phyloP scores from a whole-genome alignment of 2,113 vertebrate genomes.

The Clarias batrachus region DNA sequence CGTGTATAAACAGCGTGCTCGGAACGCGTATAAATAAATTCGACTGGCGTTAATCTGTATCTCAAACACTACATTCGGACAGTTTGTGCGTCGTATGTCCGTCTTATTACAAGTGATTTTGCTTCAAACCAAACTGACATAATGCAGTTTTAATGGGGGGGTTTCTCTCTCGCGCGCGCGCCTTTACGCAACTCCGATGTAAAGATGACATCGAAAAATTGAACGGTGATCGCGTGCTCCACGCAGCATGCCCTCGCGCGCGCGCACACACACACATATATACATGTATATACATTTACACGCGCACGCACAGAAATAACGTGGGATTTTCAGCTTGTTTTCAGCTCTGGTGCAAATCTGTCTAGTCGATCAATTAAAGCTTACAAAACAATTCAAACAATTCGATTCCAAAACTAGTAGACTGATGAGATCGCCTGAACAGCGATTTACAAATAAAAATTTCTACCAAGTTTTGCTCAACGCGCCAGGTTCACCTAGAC shows the following conservation, averaged over 20 bases:
- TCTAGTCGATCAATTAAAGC: neutral
- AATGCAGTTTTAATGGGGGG: constrained; percentile 38
- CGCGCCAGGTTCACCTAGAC: constrained; percentile 19
- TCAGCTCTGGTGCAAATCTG: neutral
- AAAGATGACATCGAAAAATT: neutral
- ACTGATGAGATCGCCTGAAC: constrained; percentile 13
- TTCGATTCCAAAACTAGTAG: neutral
- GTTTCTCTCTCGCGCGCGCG: neutral
- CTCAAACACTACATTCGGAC: neutral
- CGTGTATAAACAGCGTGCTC: neutral
- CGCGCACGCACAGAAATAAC: neutral
- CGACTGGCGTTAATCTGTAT: neutral
- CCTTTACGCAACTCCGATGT: constrained; percentile 42
- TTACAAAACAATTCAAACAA: neutral
- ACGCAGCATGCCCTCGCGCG: neutral
- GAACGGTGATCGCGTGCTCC: constrained; percentile 9
- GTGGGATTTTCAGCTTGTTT: neutral
- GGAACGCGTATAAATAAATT: neutral
- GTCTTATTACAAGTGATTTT: neutral
- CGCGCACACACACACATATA: neutral
- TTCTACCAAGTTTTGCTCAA: constrained; percentile 44
- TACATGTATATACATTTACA: neutral
- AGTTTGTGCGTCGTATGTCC: neutral
- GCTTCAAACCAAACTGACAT: constrained; percentile 8
- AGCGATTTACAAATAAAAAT: constrained; percentile 18